Conservation (phyloP, 2,113 vertebrate genomes). For the Colaptes auratus region DNA sequence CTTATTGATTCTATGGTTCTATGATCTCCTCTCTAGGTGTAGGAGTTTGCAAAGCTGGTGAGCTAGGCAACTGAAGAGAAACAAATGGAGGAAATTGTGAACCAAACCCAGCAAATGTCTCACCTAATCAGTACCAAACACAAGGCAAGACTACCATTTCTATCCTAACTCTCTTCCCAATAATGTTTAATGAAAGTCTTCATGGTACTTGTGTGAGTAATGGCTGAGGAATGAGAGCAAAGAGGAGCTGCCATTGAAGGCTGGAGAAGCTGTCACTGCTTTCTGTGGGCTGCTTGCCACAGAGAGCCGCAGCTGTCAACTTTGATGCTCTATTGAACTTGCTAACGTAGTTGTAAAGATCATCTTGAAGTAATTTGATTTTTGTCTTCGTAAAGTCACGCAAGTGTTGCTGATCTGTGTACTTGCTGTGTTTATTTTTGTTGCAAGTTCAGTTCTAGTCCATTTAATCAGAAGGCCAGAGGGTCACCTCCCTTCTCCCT, state of each 20-base stretch:
- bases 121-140: not conserved
- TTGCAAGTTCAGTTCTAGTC: constrained; percentile 67
- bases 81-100: not conserved
- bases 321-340: constrained; percentile 59
- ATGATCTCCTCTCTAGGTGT: not conserved
- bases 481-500: not conserved
- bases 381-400: constrained; percentile 52
- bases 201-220: not conserved
- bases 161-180: not conserved
- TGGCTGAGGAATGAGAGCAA: not conserved
- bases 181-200: not conserved
- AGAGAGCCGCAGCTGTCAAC: constrained; percentile 47
- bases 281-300: not conserved
- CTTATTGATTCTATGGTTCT: too few relatives aligned
- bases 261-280: not conserved
- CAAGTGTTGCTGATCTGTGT: constrained; percentile 63
- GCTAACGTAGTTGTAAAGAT: constrained; percentile 52
- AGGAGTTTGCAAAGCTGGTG: not conserved
- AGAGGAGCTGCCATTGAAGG: not conserved
- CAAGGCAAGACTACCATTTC: not conserved
- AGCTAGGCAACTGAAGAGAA: not conserved
- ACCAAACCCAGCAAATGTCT: not conserved
- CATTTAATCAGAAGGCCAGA: constrained; percentile 45
- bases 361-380: constrained; percentile 69
- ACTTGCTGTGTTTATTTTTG: constrained; percentile 62